phyloP scores from a whole-genome alignment of 30 jellyfish, hydroid and myxozoan genomes.

The Pelagia noctiluca region DNA sequence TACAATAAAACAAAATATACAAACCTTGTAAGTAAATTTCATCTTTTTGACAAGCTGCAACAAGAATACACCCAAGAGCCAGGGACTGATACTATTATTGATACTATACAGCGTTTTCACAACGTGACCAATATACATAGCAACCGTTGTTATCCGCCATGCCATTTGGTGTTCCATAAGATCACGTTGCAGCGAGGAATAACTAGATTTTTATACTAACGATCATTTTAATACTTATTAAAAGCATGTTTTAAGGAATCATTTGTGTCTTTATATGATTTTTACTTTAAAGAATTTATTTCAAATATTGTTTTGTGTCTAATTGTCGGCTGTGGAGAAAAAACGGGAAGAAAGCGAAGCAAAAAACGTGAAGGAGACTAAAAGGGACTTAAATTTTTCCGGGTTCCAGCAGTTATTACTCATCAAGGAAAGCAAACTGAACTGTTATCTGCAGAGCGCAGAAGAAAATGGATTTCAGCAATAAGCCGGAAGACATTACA shows the following conservation, averaged over 20 bases:
- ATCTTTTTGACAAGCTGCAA: too few species aligned
- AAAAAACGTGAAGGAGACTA: background rate
- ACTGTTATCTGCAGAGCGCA: conserved; percentile 27
- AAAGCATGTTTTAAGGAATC: background rate
- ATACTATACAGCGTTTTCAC: background rate
- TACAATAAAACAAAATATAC: too few species aligned
- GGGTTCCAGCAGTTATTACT: conserved; percentile 45
- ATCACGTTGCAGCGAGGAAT: background rate
- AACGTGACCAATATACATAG: background rate
- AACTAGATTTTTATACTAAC: background rate
- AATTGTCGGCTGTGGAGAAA: conserved; percentile 21
- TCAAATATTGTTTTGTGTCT: conserved; percentile 17
- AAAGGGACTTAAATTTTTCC: conserved; percentile 25
- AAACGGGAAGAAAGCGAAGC: conserved; percentile 3
- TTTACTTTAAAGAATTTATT: background rate
- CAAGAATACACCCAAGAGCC: too few species aligned
- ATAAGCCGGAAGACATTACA: conserved; percentile 52
- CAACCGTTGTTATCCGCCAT: conserved; percentile 4
- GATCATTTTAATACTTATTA: background rate
- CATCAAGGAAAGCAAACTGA: conserved; percentile 55
- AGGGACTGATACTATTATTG: too few species aligned
- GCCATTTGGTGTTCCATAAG: background rate
- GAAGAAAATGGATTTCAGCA: conserved; percentile 47
- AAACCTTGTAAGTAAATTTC: too few species aligned
- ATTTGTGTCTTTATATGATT: background rate